phyloP scores from a whole-genome alignment of 1,140 invertebrate species.

The Laodelphax striatellus region DNA sequence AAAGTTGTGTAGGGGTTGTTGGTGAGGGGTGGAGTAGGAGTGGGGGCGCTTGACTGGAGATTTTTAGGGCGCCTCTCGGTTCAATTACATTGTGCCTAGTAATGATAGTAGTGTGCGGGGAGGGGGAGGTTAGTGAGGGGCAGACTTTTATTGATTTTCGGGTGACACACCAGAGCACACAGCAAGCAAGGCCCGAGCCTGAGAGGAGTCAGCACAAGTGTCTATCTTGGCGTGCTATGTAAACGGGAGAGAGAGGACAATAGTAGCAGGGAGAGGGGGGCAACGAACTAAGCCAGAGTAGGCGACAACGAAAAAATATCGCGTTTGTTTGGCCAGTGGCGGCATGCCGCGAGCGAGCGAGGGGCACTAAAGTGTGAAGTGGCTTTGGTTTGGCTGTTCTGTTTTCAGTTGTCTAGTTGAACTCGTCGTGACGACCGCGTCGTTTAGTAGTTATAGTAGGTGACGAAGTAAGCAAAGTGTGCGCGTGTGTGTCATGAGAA shows the following conservation, averaged over 20 bases:
- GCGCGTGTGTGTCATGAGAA: too few relatives aligned
- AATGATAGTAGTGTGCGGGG: conserved; percentile 28
- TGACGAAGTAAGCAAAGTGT: too few relatives aligned
- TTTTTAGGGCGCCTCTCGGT: conserved; percentile 21
- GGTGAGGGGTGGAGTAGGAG: too few relatives aligned
- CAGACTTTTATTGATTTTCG: conserved; percentile 51
- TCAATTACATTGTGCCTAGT: conserved; percentile 23
- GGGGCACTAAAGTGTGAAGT: background rate
- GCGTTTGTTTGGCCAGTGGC: background rate
- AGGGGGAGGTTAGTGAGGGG: conserved; percentile 36
- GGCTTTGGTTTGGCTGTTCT: background rate
- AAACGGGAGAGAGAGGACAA: background rate
- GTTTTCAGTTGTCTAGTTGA: too few relatives aligned
- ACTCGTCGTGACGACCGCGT: too few relatives aligned
- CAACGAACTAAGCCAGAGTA: too few relatives aligned
- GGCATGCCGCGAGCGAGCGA: background rate
- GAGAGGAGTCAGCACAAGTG: background rate
- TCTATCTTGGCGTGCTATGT: background rate
- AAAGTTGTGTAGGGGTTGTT: background rate
- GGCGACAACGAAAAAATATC: background rate
- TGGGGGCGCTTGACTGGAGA: conserved; percentile 14
- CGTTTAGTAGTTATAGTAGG: too few relatives aligned
- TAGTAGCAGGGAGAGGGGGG: too few relatives aligned
- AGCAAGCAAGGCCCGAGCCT: background rate
- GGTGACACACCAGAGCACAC: conserved; percentile 49